Conservation (phyloP, 2,888 invertebrate genomes). For the Caenorhabditis parvicauda region DNA sequence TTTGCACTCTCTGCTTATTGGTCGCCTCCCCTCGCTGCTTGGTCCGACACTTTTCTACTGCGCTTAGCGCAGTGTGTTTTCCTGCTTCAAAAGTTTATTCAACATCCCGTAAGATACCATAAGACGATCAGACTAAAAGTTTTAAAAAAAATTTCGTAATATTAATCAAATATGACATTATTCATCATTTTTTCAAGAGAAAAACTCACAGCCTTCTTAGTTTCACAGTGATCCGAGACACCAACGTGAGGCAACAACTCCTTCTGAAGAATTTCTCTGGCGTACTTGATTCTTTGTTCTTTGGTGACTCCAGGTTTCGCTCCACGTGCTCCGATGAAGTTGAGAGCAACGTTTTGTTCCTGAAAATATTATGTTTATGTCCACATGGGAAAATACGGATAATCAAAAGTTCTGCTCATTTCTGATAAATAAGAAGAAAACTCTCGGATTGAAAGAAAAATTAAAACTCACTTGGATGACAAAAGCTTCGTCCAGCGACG, state of each 20-base stretch:
- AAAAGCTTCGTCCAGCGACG: slow-evolving; percentile 97
- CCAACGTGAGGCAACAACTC: slow-evolving; percentile 99
- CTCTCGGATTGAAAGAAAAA: not conserved
- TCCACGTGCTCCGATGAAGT: slow-evolving; percentile 96
- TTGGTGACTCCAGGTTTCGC: slow-evolving; percentile 96
- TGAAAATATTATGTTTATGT: slow-evolving; percentile 63
- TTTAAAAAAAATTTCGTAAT: no score
- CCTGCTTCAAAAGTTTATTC: no score
- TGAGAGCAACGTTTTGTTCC: slow-evolving; percentile 96
- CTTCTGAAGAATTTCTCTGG: slow-evolving; percentile 96
- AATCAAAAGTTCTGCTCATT: not conserved
- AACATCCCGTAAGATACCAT: no score
- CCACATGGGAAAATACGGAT: not conserved
- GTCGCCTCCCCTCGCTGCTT: no score
- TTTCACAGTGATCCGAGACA: slow-evolving; percentile 98
- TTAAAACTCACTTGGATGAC: slow-evolving; percentile 75
- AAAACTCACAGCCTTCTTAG: slow-evolving; percentile 79
- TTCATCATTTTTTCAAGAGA: no score
- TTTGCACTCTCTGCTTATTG: no score
- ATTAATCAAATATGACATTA: no score
- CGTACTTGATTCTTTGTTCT: slow-evolving; percentile 98
- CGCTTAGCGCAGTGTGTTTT: no score
- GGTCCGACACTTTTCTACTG: no score
- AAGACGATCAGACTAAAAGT: no score
- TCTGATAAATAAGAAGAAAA: not conserved